A percentile compares a stretch with the other conserved stretches of the same genome.
phyloP scores from a whole-genome alignment of 2,113 vertebrate species.

The Neofelis nebulosa region DNA sequence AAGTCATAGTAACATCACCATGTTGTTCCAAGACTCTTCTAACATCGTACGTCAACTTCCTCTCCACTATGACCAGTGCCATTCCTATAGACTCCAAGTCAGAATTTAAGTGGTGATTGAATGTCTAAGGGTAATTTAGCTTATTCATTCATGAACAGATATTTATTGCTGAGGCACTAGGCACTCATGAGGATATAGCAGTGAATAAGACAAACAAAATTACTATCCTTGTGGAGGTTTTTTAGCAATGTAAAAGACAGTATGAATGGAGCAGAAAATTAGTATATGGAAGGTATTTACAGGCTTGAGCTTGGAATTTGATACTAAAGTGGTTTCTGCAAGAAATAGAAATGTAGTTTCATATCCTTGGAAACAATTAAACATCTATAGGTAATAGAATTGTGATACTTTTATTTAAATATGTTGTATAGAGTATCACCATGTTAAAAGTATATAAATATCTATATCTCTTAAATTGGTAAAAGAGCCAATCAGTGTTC shows the following conservation, averaged over 20 bases:
- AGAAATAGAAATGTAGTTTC: slow-evolving; percentile 18
- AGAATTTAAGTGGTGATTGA: background rate
- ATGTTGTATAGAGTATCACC: background rate
- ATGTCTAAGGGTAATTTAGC: background rate
- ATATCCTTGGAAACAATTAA: slow-evolving; percentile 46
- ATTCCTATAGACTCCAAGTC: background rate
- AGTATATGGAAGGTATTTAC: background rate
- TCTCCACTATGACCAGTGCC: background rate
- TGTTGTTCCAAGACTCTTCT: background rate
- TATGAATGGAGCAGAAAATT: background rate
- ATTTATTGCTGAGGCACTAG: background rate
- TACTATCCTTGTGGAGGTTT: background rate
- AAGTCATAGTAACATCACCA: background rate
- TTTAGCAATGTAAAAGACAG: background rate
- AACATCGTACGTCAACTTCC: background rate
- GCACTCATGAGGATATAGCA: background rate
- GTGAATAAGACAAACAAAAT: background rate
- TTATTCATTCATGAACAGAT: background rate
- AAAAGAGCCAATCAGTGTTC: slow-evolving; percentile 61
- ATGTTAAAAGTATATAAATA: slow-evolving; percentile 32
- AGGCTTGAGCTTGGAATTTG: background rate
- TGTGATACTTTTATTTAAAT: slow-evolving; percentile 19
- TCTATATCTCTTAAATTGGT: slow-evolving; percentile 18
- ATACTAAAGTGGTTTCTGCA: background rate
- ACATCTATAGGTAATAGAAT: background rate